Evolutionary conservation across 1,140 invertebrate genomes (phyloP).

Genomic region (Anagrus nilaparvatae): DNA sequence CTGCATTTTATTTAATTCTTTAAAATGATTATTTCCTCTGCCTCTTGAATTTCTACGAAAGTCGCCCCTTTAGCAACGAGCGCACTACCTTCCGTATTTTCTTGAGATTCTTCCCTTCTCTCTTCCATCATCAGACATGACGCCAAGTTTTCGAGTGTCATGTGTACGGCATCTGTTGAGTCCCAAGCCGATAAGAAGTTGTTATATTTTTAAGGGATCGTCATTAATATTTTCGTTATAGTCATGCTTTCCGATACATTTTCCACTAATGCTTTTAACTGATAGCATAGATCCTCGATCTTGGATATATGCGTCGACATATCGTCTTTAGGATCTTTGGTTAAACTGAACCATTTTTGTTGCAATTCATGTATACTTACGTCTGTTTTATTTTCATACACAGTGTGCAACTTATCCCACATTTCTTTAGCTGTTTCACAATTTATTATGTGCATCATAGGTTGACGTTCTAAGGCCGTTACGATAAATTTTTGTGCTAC

Average conservation of each 20-base stretch:
- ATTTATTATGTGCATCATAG: slow-evolving; percentile 22
- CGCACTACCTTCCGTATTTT: background rate
- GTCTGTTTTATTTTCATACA: slow-evolving; percentile 27
- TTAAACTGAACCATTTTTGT: slow-evolving; percentile 25
- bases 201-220: slow-evolving; percentile 19
- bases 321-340: slow-evolving; percentile 10
- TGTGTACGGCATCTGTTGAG: slow-evolving; percentile 16
- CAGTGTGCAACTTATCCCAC: slow-evolving; percentile 24
- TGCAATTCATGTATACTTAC: slow-evolving; percentile 22
- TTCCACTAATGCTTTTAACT: slow-evolving; percentile 19
- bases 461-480: slow-evolving; percentile 17
- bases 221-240: slow-evolving; percentile 26
- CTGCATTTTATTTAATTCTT: no score
- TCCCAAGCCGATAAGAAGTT: slow-evolving; percentile 34
- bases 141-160: slow-evolving; percentile 24
- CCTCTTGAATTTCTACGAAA: no score
- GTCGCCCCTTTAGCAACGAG: no score
- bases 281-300: slow-evolving; percentile 21
- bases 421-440: slow-evolving; percentile 26
- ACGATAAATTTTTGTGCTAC: no score
- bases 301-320: slow-evolving; percentile 25
- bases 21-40: no score
- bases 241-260: slow-evolving; percentile 21
- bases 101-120: slow-evolving; percentile 6
- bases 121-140: slow-evolving; percentile 25